These are phyloP conservation scores for Halichoeres trimaculatus DNA, from an alignment of 2,113 vertebrate genomes.

Conservation along the genomic window DNA sequence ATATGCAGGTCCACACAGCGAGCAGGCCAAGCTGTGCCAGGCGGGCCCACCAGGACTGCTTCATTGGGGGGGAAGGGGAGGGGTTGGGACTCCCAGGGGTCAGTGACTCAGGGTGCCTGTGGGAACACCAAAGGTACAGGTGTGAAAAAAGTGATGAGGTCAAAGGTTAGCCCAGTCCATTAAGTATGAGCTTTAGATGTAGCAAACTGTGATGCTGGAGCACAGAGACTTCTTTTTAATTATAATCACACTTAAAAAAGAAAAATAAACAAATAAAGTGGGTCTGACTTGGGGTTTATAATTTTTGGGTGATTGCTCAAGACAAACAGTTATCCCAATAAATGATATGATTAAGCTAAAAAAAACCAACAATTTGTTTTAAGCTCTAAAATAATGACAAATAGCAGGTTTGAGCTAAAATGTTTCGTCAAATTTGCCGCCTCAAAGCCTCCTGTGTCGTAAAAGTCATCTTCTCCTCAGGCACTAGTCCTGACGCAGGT, in stretches of 20 bases:
- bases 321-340: not conserved
- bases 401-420: not conserved
- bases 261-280: not conserved
- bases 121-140: slow-evolving; percentile 59
- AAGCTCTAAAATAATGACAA: not conserved
- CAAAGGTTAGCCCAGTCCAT: slow-evolving; percentile 73
- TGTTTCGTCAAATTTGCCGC: not conserved
- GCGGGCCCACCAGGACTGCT: slow-evolving; percentile 80
- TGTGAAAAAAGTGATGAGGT: slow-evolving; percentile 59
- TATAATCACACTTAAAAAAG: not conserved
- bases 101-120: slow-evolving; percentile 65
- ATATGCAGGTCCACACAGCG: slow-evolving; percentile 81
- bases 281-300: not conserved
- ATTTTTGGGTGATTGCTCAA: not conserved
- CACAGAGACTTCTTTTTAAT: too few relatives aligned
- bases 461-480: slow-evolving; percentile 34
- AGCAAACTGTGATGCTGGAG: too few relatives aligned
- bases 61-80: slow-evolving; percentile 74
- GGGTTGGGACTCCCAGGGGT: slow-evolving; percentile 66
- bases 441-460: not conserved
- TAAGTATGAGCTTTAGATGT: not conserved
- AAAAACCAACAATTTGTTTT: not conserved
- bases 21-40: slow-evolving; percentile 82
- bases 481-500: slow-evolving; percentile 54
- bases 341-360: slow-evolving; percentile 18